These are phyloP conservation scores for Ophioninae sp. DNA, from an alignment of 2,888 invertebrate genomes.

Conservation along the genomic window DNA sequence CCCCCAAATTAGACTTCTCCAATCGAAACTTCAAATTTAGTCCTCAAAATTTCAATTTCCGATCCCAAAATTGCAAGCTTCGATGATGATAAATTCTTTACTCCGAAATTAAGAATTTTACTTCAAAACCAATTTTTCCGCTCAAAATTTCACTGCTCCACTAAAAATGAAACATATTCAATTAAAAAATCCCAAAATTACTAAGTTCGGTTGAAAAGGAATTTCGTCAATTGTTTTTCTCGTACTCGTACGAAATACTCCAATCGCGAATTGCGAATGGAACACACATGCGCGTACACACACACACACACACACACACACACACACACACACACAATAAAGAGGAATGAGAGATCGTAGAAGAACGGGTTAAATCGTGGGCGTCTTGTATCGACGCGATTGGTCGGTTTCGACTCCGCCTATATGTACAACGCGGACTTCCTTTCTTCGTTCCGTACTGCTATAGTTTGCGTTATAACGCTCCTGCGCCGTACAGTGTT, in stretches of 20 bases:
- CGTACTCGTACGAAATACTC: neutral
- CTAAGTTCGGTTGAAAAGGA: neutral
- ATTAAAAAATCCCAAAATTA: neutral
- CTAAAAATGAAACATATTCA: neutral
- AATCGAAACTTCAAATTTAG: too few species aligned
- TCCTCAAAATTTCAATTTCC: too few species aligned
- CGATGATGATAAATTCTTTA: too few species aligned
- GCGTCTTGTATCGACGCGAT: slow-evolving; percentile 78
- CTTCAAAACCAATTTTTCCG: too few species aligned
- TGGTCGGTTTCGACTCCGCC: slow-evolving; percentile 79
- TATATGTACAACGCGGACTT: slow-evolving; percentile 74
- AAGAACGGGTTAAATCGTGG: slow-evolving; percentile 76
- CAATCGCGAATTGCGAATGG: slow-evolving; percentile 18
- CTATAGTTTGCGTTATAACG: slow-evolving; percentile 36
- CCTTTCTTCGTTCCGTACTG: slow-evolving; percentile 66
- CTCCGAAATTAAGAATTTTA: too few species aligned
- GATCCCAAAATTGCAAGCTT: too few species aligned
- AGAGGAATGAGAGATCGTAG: slow-evolving; percentile 56
- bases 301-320: slow-evolving; percentile 13
- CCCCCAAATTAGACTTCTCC: too few species aligned
- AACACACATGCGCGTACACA: slow-evolving; percentile 5
- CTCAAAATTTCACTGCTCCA: too few species aligned
- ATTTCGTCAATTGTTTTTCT: neutral
- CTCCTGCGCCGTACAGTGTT: slow-evolving; percentile 6
- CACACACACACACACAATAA: neutral